A percentile compares a stretch with the other conserved stretches of the same genome.
Conservation (phyloP, 1,140 invertebrate species). For the Danaus plexippus region DNA sequence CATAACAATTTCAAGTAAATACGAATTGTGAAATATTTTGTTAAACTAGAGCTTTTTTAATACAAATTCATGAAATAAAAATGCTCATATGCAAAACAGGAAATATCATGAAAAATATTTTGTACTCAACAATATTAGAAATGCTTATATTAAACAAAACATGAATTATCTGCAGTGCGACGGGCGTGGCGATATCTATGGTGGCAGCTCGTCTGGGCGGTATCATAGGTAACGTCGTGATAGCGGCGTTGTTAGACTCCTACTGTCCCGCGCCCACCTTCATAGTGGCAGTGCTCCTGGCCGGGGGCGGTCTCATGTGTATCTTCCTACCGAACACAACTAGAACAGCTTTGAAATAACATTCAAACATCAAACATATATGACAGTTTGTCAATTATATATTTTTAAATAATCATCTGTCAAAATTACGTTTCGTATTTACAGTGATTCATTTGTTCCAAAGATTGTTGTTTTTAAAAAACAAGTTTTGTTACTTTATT, state of each 20-base stretch:
- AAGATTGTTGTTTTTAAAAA: too few relatives aligned
- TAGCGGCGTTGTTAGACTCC: slow-evolving; percentile 84
- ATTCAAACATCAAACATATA: slow-evolving; percentile 4
- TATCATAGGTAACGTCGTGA: slow-evolving; percentile 90
- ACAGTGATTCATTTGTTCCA: too few relatives aligned
- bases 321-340: slow-evolving; percentile 89
- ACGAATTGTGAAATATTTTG: too few relatives aligned
- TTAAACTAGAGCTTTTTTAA: too few relatives aligned
- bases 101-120: not conserved
- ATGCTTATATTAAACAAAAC: not conserved
- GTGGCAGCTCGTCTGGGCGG: slow-evolving; percentile 87
- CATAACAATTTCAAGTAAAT: too few relatives aligned
- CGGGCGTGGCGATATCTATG: slow-evolving; percentile 89
- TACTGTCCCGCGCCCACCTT: slow-evolving; percentile 89
- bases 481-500: too few relatives aligned
- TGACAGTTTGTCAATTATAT: too few relatives aligned
- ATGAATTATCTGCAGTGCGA: slow-evolving; percentile 74
- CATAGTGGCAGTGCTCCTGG: slow-evolving; percentile 85
- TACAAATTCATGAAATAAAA: not conserved
- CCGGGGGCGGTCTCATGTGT: slow-evolving; percentile 86
- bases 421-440: too few relatives aligned
- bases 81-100: not conserved
- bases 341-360: slow-evolving; percentile 83
- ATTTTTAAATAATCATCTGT: too few relatives aligned
- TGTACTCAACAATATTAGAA: too few relatives aligned